Evolutionary conservation across 2,888 invertebrate species (phyloP).

Genomic region (Tetramorium bicarinatum): DNA sequence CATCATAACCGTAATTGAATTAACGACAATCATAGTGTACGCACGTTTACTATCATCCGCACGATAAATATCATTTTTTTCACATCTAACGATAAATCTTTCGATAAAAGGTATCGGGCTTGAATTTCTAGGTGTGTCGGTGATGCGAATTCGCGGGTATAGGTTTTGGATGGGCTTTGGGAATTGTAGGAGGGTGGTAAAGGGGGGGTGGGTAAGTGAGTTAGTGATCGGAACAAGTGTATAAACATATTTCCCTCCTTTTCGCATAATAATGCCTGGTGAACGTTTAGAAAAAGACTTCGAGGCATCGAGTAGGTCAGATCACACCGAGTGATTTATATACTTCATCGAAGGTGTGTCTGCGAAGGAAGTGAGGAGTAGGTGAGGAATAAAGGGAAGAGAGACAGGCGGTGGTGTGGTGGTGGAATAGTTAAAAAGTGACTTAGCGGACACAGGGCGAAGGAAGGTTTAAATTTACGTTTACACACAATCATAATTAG

Average conservation of each 20-base stretch:
- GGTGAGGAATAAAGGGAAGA: conserved; percentile 25
- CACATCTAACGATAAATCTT: conserved; percentile 86
- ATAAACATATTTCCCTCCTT: conserved; percentile 67
- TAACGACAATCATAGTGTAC: conserved; percentile 84
- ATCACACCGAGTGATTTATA: conserved; percentile 76
- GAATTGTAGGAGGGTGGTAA: background rate
- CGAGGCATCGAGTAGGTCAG: conserved; percentile 77
- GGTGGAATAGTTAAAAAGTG: conserved; percentile 65
- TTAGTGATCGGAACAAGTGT: conserved; percentile 68
- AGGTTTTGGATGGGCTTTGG: conserved; percentile 18
- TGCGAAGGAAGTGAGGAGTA: conserved; percentile 29
- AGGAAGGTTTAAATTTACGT: conserved; percentile 79
- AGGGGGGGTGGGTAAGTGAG: background rate
- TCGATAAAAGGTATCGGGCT: conserved; percentile 68
- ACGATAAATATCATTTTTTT: conserved; percentile 84
- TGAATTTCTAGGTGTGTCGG: conserved; percentile 64
- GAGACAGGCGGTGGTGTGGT: conserved; percentile 50
- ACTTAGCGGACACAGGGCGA: conserved; percentile 66
- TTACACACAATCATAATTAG: conserved; percentile 84
- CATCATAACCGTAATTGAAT: conserved; percentile 82
- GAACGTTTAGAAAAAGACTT: conserved; percentile 81
- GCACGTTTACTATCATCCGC: conserved; percentile 81
- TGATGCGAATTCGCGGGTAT: conserved; percentile 62
- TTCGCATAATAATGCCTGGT: conserved; percentile 76
- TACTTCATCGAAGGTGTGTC: conserved; percentile 57